Evolutionary conservation across 1,140 invertebrate genomes (phyloP), one percentile per base, ranked within the genome.

Genomic region (Drosophila lini): DNA sequence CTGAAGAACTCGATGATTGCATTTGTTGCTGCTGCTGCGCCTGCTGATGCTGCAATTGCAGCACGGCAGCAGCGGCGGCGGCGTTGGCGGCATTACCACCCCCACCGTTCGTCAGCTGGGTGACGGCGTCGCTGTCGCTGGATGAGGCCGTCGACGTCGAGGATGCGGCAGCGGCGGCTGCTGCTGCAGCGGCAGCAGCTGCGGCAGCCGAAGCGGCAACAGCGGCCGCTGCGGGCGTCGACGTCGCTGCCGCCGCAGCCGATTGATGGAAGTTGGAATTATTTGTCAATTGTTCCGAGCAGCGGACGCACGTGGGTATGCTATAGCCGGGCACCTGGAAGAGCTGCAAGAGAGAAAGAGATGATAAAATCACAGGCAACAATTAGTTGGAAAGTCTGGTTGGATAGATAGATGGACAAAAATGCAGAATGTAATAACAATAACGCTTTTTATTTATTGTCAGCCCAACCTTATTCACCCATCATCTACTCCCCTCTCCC

Each of bases 251-350:
- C 41, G 68, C 76, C 19, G 84, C 77, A 57, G 74, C 80, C 53
- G 91, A 64, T 61, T 91, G 91, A 91, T 92, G 91, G 56, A 92
- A 91, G 59, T 84, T 91, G 25, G 86, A 74, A 65, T 92, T 92
- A 62, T 76, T 89, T 59, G 91, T 92, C 69, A 92, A 81, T 81
- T 91, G 91, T 74, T 92, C 91, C 32, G 91, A 92, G 79, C 91
- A 92, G 80, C 91, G 91, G 19, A 91, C 90, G 90, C 91, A 92
- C 70, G 91, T 92, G 73, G 91, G 91, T 84, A 92, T 90, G 76
- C 89, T 92, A 81, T 92, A 92, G 60, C 91, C 91, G 70, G 91
- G 90, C 62, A 92, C 91, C 81, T 92, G 91, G 64, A 92, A 92
- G 74, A 92, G 76, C 91, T 92, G 82, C 31, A 81, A 83, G 31